Percentiles rank a stretch among this genome's conserved stretches.
Evolutionary conservation across 2,888 invertebrate genomes (phyloP).

Genomic region (Stenchaetothrips biformis): DNA sequence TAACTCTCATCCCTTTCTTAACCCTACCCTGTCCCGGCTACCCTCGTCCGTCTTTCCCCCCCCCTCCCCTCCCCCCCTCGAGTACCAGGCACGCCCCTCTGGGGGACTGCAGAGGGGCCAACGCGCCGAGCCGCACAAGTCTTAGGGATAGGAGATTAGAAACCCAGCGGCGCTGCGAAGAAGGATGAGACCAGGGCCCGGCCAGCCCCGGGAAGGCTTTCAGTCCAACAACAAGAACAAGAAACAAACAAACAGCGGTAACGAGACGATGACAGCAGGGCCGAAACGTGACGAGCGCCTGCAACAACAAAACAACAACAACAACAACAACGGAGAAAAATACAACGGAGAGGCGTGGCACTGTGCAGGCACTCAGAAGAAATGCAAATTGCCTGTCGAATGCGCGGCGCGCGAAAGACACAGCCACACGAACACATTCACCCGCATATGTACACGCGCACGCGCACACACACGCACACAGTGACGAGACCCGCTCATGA

Average conservation of each 20-base stretch:
- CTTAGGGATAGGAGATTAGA: constrained; percentile 1
- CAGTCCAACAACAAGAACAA: not conserved
- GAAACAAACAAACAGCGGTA: not conserved
- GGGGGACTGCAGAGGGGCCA: not conserved
- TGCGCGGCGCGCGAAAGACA: not conserved
- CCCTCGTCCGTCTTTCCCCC: not conserved
- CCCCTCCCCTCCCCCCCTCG: not conserved
- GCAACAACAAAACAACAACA: no score
- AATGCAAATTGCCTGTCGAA: not conserved
- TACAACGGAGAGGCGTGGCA: not conserved
- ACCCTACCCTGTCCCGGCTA: not conserved
- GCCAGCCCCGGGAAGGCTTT: not conserved
- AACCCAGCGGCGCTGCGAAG: not conserved
- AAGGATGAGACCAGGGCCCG: not conserved
- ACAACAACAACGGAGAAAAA: not conserved
- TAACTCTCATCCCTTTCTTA: no score
- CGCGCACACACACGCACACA: no score
- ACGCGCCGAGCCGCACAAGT: not conserved
- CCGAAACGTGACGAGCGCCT: not conserved
- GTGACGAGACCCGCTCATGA: no score
- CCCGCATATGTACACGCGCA: not conserved
- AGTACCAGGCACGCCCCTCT: not conserved
- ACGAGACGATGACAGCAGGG: not conserved
- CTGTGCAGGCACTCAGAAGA: no score
- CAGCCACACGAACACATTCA: not conserved